These are phyloP conservation scores for Amblyraja radiata DNA, from an alignment of 2,797 vertebrate species.

Conservation along the genomic window DNA sequence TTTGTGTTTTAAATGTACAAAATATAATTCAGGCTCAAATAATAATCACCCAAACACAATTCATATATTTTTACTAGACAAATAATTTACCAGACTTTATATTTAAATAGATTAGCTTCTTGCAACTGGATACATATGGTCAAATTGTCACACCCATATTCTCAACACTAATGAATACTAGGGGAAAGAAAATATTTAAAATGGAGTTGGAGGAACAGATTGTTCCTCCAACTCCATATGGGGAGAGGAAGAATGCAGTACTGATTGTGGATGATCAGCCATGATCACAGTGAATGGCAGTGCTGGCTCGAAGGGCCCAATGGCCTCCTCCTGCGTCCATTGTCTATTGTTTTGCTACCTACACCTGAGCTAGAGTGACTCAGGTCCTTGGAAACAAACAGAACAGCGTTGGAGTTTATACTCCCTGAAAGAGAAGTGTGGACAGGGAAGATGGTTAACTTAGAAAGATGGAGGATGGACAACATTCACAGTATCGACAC, in stretches of 20 bases:
- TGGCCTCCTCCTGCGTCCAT: too few relatives aligned
- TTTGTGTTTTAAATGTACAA: too few relatives aligned
- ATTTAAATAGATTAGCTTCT: not conserved
- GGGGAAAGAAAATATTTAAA: not conserved
- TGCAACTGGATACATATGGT: not conserved
- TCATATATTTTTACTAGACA: not conserved
- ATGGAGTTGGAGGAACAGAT: conserved; percentile 4
- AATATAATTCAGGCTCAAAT: not conserved
- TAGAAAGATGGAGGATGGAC: not conserved
- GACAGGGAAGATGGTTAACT: too few relatives aligned
- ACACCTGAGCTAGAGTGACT: too few relatives aligned
- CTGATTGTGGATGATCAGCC: too few relatives aligned
- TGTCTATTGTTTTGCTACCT: too few relatives aligned
- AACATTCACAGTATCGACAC: not conserved
- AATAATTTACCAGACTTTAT: not conserved
- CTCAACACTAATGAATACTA: not conserved
- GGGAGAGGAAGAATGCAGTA: too few relatives aligned
- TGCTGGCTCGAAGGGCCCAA: too few relatives aligned
- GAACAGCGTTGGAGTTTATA: not conserved
- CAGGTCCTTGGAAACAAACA: not conserved
- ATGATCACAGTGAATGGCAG: too few relatives aligned
- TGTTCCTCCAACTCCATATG: too few relatives aligned
- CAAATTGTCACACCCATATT: conserved; percentile 3
- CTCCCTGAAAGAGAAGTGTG: not conserved
- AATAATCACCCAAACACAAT: not conserved